Base-by-base conservation (phyloP, 2,888 invertebrate species). In the Synanthedon formicaeformis region DNA sequence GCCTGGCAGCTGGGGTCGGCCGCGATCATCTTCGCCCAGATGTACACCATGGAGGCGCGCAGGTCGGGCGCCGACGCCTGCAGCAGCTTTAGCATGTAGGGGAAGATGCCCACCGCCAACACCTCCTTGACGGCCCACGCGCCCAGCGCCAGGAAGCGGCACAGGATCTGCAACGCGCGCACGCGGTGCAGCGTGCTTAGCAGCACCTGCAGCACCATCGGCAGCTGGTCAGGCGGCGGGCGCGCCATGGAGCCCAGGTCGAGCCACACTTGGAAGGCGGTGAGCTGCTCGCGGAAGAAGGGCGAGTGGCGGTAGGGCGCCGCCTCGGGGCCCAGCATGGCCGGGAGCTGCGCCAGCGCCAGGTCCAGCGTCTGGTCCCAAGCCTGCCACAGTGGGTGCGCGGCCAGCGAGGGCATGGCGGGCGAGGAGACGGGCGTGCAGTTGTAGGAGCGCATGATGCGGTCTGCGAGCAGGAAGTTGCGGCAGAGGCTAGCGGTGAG, bases 1-100 rank as follows among this genome's bases (percentile, higher is more conserved):
- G 92, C 92, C 86, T 99, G 98, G 71, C 98, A 99, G 51, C 94
- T 95, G 75, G 93, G 94, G 77, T 99, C 99, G 4, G 98, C 97
- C 40, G 98, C 97, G 55, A 99, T 88, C 66, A 99, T 98, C 88
- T 98, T 98, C 14, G 99, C 98, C 99, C 99, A 99, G 64, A 99
- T 98, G 79, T 98, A 98, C 50, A 99, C 97, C 64, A 99, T 90
- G 56, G 97, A 90, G 6, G 97, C 95, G 55, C 98, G 89, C 62
- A 99, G 87, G 78, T 99, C 99, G 64, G 92, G 91, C 3, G 97
- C 97, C 58, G 95, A 94, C 65, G 97, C 97, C 85, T 99, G 99
- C 65, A 99, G 89, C 63, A 99, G 86, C 83, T 98, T 98, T 53
- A 99, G 90, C 66, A 99, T 98, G 81, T 99, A 99, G 0, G 99